These are phyloP conservation scores for Dione juno DNA, from an alignment of 2,888 invertebrate genomes.

Conservation along the genomic window DNA sequence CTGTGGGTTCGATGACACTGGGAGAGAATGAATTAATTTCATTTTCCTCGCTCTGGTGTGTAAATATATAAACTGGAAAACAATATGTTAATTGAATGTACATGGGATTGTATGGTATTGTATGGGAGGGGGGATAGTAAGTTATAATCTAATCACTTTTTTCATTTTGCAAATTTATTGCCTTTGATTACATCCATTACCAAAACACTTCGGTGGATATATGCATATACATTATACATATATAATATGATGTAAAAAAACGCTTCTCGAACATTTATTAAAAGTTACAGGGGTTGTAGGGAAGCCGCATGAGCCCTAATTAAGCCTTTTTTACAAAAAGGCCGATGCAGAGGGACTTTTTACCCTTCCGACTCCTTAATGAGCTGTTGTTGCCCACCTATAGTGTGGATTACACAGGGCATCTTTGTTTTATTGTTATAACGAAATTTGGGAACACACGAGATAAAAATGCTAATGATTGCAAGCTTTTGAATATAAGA, in stretches of 20 bases:
- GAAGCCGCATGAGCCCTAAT: conserved; percentile 82
- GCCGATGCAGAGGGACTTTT: conserved; percentile 73
- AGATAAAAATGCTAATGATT: conserved; percentile 22
- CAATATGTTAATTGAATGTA: no score
- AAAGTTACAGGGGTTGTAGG: conserved; percentile 83
- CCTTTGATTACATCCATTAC: conserved; percentile 13
- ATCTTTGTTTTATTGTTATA: conserved; percentile 70
- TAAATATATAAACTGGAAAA: no score
- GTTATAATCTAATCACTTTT: not conserved
- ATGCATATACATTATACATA: conserved; percentile 1
- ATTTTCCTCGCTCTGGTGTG: no score
- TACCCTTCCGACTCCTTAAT: conserved; percentile 81
- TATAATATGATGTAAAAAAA: conserved; percentile 57
- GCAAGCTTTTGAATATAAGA: not conserved
- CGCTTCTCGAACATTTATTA: conserved; percentile 81
- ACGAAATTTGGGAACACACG: conserved; percentile 53
- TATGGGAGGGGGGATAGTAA: not conserved
- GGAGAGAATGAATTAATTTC: no score
- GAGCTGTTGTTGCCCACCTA: conserved; percentile 74
- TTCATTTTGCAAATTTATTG: not conserved
- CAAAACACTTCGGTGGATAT: conserved; percentile 7
- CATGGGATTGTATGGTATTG: no score
- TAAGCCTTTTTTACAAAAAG: conserved; percentile 82
- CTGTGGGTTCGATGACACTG: no score
- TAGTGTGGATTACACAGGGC: conserved; percentile 69